Conservation (phyloP, 2,888 invertebrate species). For the Nasonia oneida region DNA sequence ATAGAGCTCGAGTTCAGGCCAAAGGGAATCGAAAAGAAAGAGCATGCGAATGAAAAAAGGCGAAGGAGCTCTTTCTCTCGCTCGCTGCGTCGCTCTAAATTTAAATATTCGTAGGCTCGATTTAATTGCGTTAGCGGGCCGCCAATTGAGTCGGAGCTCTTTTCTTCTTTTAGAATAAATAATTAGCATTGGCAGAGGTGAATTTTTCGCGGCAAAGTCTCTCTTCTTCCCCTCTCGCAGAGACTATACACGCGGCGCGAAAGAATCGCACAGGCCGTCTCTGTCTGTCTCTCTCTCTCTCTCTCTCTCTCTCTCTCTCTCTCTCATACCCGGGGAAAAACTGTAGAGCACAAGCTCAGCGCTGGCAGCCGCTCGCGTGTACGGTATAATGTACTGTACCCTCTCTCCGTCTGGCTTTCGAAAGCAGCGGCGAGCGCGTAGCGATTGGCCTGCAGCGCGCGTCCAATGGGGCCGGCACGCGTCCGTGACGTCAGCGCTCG, state of each 20-base stretch:
- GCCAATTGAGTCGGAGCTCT: background rate
- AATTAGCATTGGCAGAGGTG: background rate
- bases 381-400: background rate
- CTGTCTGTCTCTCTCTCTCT: background rate
- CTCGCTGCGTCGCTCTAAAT: background rate
- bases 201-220: background rate
- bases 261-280: background rate
- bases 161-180: background rate
- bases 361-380: background rate
- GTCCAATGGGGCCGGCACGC: conserved; percentile 69
- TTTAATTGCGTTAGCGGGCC: background rate
- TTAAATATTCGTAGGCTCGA: background rate
- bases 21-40: conserved; percentile 25
- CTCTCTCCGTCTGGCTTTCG: conserved; percentile 21
- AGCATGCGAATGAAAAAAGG: background rate
- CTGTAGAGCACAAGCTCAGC: background rate
- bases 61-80: background rate
- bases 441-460: conserved; percentile 72
- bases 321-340: conserved; percentile 10
- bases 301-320: background rate
- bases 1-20: background rate
- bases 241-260: background rate
- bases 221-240: conserved; percentile 5
- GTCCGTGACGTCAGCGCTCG: conserved; percentile 71
- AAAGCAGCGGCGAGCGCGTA: conserved; percentile 65